Evolutionary conservation across 2,113 vertebrate genomes (phyloP), one percentile per base, ranked within the genome.

Genomic region (Colossoma macropomum): DNA sequence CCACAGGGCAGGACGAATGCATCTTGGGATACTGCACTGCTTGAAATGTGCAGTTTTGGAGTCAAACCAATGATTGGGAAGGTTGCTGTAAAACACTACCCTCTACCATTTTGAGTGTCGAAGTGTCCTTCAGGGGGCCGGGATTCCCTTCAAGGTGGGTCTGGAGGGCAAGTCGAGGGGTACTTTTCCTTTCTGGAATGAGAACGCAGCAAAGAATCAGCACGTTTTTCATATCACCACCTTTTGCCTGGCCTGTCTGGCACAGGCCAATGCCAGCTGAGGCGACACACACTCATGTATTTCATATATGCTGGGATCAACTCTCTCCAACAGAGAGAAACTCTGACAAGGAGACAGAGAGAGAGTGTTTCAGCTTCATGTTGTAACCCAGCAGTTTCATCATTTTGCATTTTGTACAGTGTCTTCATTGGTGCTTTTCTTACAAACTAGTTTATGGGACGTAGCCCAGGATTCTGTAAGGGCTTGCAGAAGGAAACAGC

Each of bases 401-500:
- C 27, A 69, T 17, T 63, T 17, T 27, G 30, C 50, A 17, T 54
- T 71, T 8, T 80, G 34, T 45, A 12, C 34, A 80, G 25, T 34
- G 19, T 30, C 34, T 56, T 17, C 34, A 30, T 50, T 30, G 45
- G 50, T 45, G 65, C 70, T 77, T 72, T 87, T 48, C 30, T 30
- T 25, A 66, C 25, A 28, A 48, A 48, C 63, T 66, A 60, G 12
- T 56, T 84, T 32, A 34, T 23, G 28, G 15, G 48, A 62, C n/a
- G 19, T 45, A 27, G 68, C 10, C 17, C 52, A 28, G 74, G 23
- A 74, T 41, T 79, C n/a, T 63, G 69, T 77, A 72, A n/a, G 27
- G 0, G 41, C 25, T 30, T 65, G 30, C 23, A 13, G 65, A 54
- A 83, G 89, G 89, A 92, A 89, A 87, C 10, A 12, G 38, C 1